Percentiles rank a stretch among this genome's conserved stretches.
Evolutionary conservation across 53 echinoderm and acorn worm species (phyloP).

Genomic region (Holothuria scabra): DNA sequence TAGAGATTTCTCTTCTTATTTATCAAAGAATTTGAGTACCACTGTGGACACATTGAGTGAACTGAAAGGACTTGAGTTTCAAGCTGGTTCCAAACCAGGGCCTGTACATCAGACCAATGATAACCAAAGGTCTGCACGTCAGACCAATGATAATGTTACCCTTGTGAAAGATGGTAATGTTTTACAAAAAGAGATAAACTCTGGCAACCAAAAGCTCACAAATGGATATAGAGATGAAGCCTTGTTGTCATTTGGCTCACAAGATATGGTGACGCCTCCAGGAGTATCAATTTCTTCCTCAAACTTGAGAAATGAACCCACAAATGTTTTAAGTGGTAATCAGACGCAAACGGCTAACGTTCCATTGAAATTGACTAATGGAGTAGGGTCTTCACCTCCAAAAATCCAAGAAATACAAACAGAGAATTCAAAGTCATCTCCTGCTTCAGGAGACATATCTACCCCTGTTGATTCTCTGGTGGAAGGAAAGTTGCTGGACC

Average conservation of each 20-base stretch:
- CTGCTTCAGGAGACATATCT: background rate
- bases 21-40: constrained; percentile 22
- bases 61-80: constrained; percentile 18
- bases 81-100: background rate
- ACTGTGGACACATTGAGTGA: constrained; percentile 39
- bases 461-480: background rate
- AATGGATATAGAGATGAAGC: too few relatives aligned
- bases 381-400: background rate
- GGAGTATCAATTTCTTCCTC: too few relatives aligned
- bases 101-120: too few relatives aligned
- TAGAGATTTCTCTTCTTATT: constrained; percentile 62
- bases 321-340: too few relatives aligned
- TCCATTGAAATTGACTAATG: constrained; percentile 3
- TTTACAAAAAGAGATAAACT: too few relatives aligned
- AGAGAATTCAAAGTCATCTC: background rate
- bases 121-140: background rate
- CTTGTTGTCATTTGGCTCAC: too few relatives aligned
- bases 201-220: too few relatives aligned
- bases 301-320: too few relatives aligned
- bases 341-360: too few relatives aligned
- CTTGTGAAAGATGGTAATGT: too few relatives aligned
- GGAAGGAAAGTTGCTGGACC: constrained; percentile 28
- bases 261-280: too few relatives aligned
- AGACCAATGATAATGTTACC: too few relatives aligned
- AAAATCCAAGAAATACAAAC: constrained; percentile 33